Percentiles rank a stretch among this genome's conserved stretches.
phyloP scores from a whole-genome alignment of 2,888 invertebrate genomes.

The Globia sparganii region DNA sequence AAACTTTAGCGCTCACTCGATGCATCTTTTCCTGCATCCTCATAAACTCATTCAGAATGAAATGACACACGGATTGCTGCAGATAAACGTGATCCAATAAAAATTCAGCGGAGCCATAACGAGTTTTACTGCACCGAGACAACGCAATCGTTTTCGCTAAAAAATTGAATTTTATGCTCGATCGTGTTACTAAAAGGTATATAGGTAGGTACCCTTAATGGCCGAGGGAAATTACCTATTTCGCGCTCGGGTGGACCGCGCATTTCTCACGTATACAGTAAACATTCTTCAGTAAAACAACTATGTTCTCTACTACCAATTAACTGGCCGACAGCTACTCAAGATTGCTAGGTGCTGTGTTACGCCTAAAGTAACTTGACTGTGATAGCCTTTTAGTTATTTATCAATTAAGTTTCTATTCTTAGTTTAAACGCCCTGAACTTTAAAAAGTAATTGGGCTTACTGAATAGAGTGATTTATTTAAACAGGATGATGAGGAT shows the following conservation, averaged over 20 bases:
- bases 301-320: constrained; percentile 60
- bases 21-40: constrained; percentile 29
- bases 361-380: constrained; percentile 18
- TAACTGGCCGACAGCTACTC: constrained; percentile 49
- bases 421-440: constrained; percentile 19
- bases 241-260: constrained; percentile 73
- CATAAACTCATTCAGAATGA: constrained; percentile 24
- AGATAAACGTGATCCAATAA: constrained; percentile 70
- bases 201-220: constrained; percentile 72
- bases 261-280: constrained; percentile 73
- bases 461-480: constrained; percentile 20
- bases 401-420: constrained; percentile 39
- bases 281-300: constrained; percentile 70
- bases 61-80: constrained; percentile 49
- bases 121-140: constrained; percentile 64
- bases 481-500: neutral
- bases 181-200: constrained; percentile 68
- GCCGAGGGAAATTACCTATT: constrained; percentile 80
- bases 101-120: constrained; percentile 60
- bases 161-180: constrained; percentile 71
- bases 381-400: constrained; percentile 25
- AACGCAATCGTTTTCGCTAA: constrained; percentile 66
- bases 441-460: neutral
- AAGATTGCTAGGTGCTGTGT: constrained; percentile 29
- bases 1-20: neutral